A percentile compares a stretch with the other conserved stretches of the same genome.
Conservation (phyloP, 2,888 invertebrate genomes). For the Liodrosophila aerea region DNA sequence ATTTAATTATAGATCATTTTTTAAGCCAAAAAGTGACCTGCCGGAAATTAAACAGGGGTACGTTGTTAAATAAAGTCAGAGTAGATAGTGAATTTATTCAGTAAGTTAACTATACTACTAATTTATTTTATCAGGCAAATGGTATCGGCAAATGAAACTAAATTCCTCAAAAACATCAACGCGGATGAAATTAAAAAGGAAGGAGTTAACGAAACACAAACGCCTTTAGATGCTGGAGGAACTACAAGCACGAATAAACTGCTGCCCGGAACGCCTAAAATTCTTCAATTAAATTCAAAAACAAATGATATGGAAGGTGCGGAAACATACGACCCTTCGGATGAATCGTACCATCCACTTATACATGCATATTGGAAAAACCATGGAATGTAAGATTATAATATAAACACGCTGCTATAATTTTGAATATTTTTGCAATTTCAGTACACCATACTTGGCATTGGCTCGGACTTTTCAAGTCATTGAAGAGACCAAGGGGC, state of each 20-base stretch:
- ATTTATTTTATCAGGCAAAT: too few species aligned
- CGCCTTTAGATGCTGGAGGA: background rate
- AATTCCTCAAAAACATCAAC: too few species aligned
- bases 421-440: too few species aligned
- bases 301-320: conserved; percentile 36
- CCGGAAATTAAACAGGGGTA: too few species aligned
- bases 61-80: too few species aligned
- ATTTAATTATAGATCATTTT: conserved; percentile 50
- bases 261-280: conserved; percentile 17
- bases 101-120: too few species aligned
- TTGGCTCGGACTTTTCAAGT: conserved; percentile 94
- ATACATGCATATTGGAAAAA: conserved; percentile 91
- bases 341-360: conserved; percentile 90
- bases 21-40: conserved; percentile 57
- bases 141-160: too few species aligned
- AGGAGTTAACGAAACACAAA: too few species aligned
- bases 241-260: background rate
- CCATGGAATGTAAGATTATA: conserved; percentile 85
- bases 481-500: conserved; percentile 92
- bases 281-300: conserved; percentile 26
- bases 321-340: conserved; percentile 87
- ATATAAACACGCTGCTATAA: too few species aligned
- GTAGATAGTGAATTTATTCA: too few species aligned
- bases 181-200: too few species aligned
- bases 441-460: conserved; percentile 95